Evolutionary conservation across 2,113 vertebrate species (phyloP).

Genomic region (human (Homo sapiens)): DNA sequence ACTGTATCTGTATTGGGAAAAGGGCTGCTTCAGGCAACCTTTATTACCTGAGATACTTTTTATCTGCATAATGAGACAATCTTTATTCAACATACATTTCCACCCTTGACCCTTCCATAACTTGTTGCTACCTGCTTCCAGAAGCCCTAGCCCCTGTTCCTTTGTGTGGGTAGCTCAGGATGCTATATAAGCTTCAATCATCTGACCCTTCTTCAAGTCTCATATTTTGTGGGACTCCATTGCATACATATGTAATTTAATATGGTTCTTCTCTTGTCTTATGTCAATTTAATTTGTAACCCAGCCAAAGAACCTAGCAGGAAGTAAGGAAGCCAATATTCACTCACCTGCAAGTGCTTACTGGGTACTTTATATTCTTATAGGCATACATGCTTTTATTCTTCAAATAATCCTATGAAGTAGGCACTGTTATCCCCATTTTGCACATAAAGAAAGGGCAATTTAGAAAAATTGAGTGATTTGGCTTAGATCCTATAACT

Average conservation of each 20-base stretch:
- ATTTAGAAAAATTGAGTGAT: not conserved
- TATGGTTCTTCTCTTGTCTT: not conserved
- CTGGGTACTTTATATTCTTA: not conserved
- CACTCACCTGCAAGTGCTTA: not conserved
- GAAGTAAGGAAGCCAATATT: not conserved
- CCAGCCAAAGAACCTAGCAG: not conserved
- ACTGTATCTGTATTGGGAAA: not conserved
- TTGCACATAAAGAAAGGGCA: not conserved
- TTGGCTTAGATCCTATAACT: not conserved
- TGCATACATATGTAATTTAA: not conserved
- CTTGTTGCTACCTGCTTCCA: not conserved
- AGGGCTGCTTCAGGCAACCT: not conserved
- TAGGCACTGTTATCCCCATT: not conserved
- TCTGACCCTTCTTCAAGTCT: not conserved
- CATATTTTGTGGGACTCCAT: not conserved
- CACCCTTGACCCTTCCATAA: not conserved
- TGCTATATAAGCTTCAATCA: not conserved
- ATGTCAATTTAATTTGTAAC: not conserved
- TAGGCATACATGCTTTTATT: not conserved
- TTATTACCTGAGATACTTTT: not conserved
- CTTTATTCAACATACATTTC: not conserved
- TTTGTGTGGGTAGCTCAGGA: not conserved
- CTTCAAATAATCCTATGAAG: not conserved
- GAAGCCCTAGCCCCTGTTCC: not conserved
- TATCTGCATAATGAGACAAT: not conserved